phyloP scores from a whole-genome alignment of 23 tunicate genomes.

The Trididemnum clinides region DNA sequence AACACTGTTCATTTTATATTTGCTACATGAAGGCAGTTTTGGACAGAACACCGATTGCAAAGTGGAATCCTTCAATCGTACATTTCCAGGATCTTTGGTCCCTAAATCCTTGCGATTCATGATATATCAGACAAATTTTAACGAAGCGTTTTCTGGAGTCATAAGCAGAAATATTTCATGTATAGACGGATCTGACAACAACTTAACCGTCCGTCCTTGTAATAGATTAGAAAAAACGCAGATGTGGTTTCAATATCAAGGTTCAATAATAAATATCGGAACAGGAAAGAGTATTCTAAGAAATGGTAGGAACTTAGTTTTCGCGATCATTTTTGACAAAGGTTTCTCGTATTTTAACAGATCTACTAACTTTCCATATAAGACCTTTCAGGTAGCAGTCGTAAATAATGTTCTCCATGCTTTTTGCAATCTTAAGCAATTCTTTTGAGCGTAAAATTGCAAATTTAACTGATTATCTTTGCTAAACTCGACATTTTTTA shows the following conservation, averaged over 20 bases:
- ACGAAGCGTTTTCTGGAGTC: not conserved
- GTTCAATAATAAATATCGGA: constrained; percentile 1
- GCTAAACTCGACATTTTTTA: too few species aligned
- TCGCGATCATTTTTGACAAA: too few species aligned
- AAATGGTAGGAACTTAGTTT: not conserved
- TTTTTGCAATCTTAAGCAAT: too few species aligned
- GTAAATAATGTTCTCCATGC: too few species aligned
- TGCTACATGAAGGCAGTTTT: not conserved
- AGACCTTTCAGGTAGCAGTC: too few species aligned
- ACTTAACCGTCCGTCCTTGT: not conserved
- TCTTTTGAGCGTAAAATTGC: too few species aligned
- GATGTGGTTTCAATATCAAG: constrained; percentile 36
- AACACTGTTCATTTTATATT: not conserved
- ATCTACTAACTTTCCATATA: too few species aligned
- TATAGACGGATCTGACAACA: not conserved
- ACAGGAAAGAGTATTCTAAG: not conserved
- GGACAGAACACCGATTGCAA: not conserved
- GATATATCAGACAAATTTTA: not conserved
- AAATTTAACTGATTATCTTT: too few species aligned
- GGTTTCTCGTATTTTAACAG: too few species aligned
- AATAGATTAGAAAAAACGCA: not conserved
- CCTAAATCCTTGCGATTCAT: not conserved
- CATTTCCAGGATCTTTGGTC: not conserved
- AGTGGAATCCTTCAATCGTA: not conserved
- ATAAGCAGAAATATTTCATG: not conserved